Conservation (phyloP, 2,888 invertebrate genomes). For the Platycheirus albimanus region DNA sequence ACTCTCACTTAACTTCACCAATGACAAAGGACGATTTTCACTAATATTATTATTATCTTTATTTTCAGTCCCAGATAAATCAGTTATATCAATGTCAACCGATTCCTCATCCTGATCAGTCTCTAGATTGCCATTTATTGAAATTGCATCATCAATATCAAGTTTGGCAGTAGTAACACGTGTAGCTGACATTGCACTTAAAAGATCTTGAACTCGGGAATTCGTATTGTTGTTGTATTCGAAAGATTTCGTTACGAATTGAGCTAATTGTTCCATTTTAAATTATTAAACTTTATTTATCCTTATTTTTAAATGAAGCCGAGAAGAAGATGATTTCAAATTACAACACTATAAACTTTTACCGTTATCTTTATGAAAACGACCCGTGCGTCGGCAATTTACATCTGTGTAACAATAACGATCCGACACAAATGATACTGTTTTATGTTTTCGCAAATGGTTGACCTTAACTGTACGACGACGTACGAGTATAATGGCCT, state of each 20-base stretch:
- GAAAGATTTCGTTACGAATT: conserved; percentile 95
- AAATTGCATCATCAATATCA: conserved; percentile 66
- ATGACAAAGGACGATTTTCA: conserved; percentile 76
- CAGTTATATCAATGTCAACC: conserved; percentile 82
- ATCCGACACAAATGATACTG: conserved; percentile 70
- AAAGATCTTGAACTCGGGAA: conserved; percentile 80
- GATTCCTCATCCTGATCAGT: conserved; percentile 81
- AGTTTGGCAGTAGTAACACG: conserved; percentile 75
- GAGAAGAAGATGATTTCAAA: no score
- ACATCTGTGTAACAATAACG: conserved; percentile 72
- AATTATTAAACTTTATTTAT: not conserved
- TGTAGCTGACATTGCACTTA: conserved; percentile 79
- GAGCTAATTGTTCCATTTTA: conserved; percentile 93
- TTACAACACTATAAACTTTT: no score
- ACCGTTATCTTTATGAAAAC: conserved; percentile 59
- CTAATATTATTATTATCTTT: conserved; percentile 75
- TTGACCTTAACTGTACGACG: conserved; percentile 43
- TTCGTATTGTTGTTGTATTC: conserved; percentile 84
- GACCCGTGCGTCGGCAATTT: conserved; percentile 50
- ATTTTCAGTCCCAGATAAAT: conserved; percentile 80
- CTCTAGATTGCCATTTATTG: conserved; percentile 74
- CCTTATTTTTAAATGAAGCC: no score
- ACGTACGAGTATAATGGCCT: not conserved
- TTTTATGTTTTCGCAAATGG: conserved; percentile 70
- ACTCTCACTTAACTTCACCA: conserved; percentile 76